Base-by-base conservation (phyloP, 1,140 invertebrate genomes). In the Centruroides sculpturatus region DNA sequence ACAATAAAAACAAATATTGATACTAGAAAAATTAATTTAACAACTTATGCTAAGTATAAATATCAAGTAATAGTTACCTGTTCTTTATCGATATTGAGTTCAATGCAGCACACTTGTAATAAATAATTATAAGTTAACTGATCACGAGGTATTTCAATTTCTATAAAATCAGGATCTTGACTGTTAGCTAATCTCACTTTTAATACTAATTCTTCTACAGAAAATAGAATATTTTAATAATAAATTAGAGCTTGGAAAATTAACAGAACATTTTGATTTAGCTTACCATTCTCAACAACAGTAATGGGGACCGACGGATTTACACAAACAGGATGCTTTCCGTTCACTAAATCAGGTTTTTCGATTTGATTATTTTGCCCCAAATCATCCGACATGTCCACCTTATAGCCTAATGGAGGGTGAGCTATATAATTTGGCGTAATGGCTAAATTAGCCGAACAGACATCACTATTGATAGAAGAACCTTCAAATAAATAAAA, bases 91-190 rank as follows among this genome's bases (percentile, higher is more conserved):
- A 85, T 72, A 57, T 77, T 75, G 35, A 87, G 70, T 73, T 87
- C 84, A 65, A 80, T 76, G 70, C 82, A 84, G 70, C 83, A 82
- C 34, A 81, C 69, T 56, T 75, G 70, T 41, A 84, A 64, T 11
- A 86, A 69, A 47, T 73, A 71, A 53, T 78, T 75, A 68, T 81
- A 86, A 6, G 80, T 81, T 47, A 84, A 66, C 56, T 79, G 77
- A 51, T 70, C 70, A 55, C 68, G 69, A 23, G 78, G 76, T 41
- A 87, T 68, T 70, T 86, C 85, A 23, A 86, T 76, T 75, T 87
- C 85, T 60, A 87, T 84, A 65, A 83, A 87, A 70, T 85, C 83
- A 55, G 78, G 77, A 71, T 86, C 84, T 51, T 71, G 69, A 23
- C 76, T 71, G 66, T 82, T 77, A 9, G 81, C 81, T 3, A 85